Conservation (phyloP, 2,888 invertebrate genomes). For the Cosmia trapezina region DNA sequence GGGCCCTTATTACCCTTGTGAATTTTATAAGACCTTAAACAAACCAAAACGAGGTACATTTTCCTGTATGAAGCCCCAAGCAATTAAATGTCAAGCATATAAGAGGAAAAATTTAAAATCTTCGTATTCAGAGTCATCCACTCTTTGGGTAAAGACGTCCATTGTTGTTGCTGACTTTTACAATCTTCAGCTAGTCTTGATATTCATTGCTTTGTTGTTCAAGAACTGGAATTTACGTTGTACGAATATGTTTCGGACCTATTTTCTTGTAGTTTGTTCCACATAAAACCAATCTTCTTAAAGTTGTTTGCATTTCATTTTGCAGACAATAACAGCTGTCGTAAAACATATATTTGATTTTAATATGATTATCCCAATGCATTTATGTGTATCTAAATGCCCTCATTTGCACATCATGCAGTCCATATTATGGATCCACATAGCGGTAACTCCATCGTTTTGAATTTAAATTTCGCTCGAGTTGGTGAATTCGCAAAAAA, state of each 20-base stretch:
- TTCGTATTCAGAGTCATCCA: conserved; percentile 20
- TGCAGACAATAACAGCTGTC: conserved; percentile 12
- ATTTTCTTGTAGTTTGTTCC: conserved; percentile 22
- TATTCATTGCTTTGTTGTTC: conserved; percentile 21
- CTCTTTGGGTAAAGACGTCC: conserved; percentile 1
- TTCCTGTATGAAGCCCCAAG: conserved; percentile 40
- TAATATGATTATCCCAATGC: conserved; percentile 6
- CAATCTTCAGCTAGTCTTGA: conserved; percentile 37
- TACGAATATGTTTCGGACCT: background rate
- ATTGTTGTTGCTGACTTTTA: conserved; percentile 21
- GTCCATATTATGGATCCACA: conserved; percentile 10
- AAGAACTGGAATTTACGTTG: conserved; percentile 25
- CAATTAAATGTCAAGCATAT: conserved; percentile 44
- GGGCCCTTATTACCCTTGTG: conserved; percentile 14
- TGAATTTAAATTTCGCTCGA: conserved; percentile 51
- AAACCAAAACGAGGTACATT: conserved; percentile 31
- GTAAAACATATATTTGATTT: conserved; percentile 29
- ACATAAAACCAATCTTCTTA: conserved; percentile 18
- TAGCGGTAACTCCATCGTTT: conserved; percentile 35
- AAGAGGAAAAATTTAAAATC: conserved; percentile 19
- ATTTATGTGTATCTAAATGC: conserved; percentile 22
- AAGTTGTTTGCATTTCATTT: conserved; percentile 22
- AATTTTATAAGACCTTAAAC: conserved; percentile 26
- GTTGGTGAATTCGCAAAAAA: conserved; percentile 50
- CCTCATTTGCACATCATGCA: conserved; percentile 6